Evolutionary conservation across 2,113 vertebrate genomes (phyloP), one percentile per base, ranked within the genome.

Genomic region (Oreochromis spilurus): DNA sequence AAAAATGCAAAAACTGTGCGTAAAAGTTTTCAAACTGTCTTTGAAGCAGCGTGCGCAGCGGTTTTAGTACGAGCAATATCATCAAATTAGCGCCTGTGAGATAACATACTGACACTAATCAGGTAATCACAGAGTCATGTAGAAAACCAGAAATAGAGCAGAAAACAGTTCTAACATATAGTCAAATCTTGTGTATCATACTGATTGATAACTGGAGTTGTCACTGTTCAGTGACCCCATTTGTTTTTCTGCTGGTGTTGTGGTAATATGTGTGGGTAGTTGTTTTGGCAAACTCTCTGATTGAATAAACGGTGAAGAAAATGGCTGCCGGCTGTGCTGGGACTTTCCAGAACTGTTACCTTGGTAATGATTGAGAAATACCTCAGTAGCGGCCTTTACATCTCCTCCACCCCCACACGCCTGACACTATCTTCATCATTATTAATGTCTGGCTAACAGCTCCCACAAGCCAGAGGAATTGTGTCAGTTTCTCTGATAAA

Each of bases 381-480:
- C 93, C 91, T 95, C 88, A 85, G 84, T 78, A 87, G 82, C 83
- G 50, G 84, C 81, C 82, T 78, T 83, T 43, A 9, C 45, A 52
- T 77, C 72, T 77, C 72, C 72, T 52, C 72, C 72, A 77, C 45
- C 62, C 79, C 62, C 88, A 77, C 85, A 78, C 65, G 80, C 90
- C 81, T 54, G n/a, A 72, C 88, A 88, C 88, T 88, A 88, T 91
- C 91, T 94, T 92, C 84, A 94, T 96, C 93, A 95, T 93, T 94
- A 91, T 95, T 95, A 95, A 93, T 92, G 93, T 93, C 90, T 89
- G 60, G 82, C 93, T 93, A 92, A 94, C 87, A 19, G 87, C 88
- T 84, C 38, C 82, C 11, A 12, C 87, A 43, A 72, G 50, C 91
- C 84, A 89, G 91, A 90, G 80, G 85, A 93, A 84, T 84, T 83